Percentiles rank a stretch among this genome's conserved stretches.
phyloP scores from a whole-genome alignment of 2,888 invertebrate species.

The Empis livida region DNA sequence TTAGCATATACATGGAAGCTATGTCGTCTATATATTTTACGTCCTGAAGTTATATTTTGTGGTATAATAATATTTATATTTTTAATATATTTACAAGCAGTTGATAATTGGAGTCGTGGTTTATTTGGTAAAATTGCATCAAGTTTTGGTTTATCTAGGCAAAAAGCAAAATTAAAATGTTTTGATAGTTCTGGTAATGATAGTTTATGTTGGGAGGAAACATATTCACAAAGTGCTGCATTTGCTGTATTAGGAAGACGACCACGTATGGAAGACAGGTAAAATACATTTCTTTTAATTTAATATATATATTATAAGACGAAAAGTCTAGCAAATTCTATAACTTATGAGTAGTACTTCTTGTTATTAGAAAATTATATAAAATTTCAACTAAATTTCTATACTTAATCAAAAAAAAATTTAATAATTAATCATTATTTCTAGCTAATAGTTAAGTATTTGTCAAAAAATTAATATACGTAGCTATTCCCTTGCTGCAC shows the following conservation, averaged over 20 bases:
- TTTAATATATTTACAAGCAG: slow-evolving; percentile 68
- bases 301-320: too few species aligned
- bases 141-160: slow-evolving; percentile 23
- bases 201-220: slow-evolving; percentile 61
- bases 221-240: slow-evolving; percentile 62
- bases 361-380: too few species aligned
- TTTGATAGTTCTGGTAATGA: slow-evolving; percentile 24
- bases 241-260: slow-evolving; percentile 85
- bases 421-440: too few species aligned
- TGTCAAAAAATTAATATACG: too few species aligned
- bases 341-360: too few species aligned
- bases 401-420: too few species aligned
- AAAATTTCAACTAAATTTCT: too few species aligned
- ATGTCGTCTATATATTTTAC: slow-evolving; percentile 62
- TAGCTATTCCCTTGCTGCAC: too few species aligned
- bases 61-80: slow-evolving; percentile 56
- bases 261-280: slow-evolving; percentile 85
- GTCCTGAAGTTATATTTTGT: slow-evolving; percentile 66
- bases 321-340: too few species aligned
- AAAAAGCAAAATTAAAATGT: slow-evolving; percentile 23
- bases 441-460: too few species aligned
- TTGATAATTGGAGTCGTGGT: slow-evolving; percentile 69
- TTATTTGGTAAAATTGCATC: slow-evolving; percentile 42
- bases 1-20: slow-evolving; percentile 66
- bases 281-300: too few species aligned